Percentiles rank a stretch among this genome's conserved stretches.
phyloP scores from a whole-genome alignment of 2,113 vertebrate species.

The Scomber japonicus region DNA sequence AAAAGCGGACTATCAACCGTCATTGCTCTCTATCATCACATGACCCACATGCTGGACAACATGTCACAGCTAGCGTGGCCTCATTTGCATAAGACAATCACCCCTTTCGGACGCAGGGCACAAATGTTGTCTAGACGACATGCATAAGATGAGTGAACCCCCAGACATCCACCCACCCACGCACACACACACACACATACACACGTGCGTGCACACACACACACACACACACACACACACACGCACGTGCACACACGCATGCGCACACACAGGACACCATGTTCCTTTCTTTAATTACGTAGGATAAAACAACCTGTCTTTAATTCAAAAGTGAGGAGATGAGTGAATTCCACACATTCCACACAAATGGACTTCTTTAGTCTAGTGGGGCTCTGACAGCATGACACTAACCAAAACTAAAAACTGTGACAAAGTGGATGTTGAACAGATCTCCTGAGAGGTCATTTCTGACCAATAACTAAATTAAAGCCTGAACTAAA shows the following conservation, averaged over 20 bases:
- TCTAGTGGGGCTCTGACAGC: no score
- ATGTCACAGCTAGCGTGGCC: conserved; percentile 82
- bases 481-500: no score
- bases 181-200: conserved; percentile 32
- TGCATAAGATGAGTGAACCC: conserved; percentile 89
- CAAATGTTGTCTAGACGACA: conserved; percentile 94
- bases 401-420: no score
- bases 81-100: conserved; percentile 94
- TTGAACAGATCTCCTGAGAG: no score
- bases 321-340: no score
- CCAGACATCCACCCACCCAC: conserved; percentile 74
- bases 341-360: no score
- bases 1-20: conserved; percentile 74
- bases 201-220: conserved; percentile 14
- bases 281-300: no score
- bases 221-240: conserved; percentile 7
- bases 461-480: no score
- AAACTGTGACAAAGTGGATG: no score
- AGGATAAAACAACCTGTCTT: no score
- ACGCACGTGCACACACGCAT: conserved; percentile 22
- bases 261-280: background rate
- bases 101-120: conserved; percentile 85
- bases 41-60: conserved; percentile 79
- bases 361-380: no score
- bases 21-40: conserved; percentile 70